These are phyloP conservation scores for Leptinotarsa haldemani DNA, from an alignment of 2,888 invertebrate genomes.

Conservation along the genomic window DNA sequence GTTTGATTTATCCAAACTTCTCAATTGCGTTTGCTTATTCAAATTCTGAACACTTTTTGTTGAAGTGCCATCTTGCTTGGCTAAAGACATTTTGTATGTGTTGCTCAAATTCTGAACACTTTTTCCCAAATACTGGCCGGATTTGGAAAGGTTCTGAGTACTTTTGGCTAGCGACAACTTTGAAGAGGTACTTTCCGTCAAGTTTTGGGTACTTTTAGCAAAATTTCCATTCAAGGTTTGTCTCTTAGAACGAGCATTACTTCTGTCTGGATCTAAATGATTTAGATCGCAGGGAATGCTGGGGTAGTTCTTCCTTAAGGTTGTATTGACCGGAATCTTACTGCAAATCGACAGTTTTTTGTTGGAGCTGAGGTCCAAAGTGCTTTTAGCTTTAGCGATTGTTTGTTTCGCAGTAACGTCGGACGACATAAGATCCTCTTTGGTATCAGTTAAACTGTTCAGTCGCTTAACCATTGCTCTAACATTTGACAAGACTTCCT, in stretches of 20 bases:
- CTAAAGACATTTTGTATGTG: constrained; percentile 30
- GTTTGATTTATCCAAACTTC: constrained; percentile 21
- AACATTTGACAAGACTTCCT: constrained; percentile 50
- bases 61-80: constrained; percentile 36
- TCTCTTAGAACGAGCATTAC: constrained; percentile 46
- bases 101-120: constrained; percentile 25
- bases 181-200: constrained; percentile 15
- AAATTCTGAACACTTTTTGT: constrained; percentile 37
- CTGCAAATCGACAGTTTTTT: constrained; percentile 51
- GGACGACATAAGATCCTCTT: constrained; percentile 10
- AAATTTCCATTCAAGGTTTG: constrained; percentile 33
- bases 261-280: constrained; percentile 54
- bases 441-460: constrained; percentile 53
- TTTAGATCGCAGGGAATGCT: constrained; percentile 66
- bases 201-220: constrained; percentile 47
- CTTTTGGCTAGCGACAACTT: constrained; percentile 39
- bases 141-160: constrained; percentile 43
- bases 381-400: constrained; percentile 58
- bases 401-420: constrained; percentile 22
- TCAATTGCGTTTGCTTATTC: constrained; percentile 16
- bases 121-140: constrained; percentile 49
- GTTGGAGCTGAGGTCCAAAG: constrained; percentile 54
- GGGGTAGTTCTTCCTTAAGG: constrained; percentile 59
- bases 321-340: constrained; percentile 61
- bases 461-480: constrained; percentile 58